Evolutionary conservation across 1,140 invertebrate genomes (phyloP).

Genomic region (Tetramorium simillimum): DNA sequence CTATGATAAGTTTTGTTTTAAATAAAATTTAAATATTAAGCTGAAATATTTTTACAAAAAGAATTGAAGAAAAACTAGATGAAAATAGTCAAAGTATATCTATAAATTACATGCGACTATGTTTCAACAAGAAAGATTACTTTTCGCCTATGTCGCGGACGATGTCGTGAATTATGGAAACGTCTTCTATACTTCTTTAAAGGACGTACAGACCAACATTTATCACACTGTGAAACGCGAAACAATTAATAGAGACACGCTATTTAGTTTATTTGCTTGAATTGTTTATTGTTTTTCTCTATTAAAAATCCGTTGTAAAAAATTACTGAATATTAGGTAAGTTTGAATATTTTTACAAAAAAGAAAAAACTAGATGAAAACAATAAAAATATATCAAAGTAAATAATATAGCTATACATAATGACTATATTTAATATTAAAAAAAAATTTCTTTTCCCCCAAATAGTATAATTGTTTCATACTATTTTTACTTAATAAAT

Average conservation of each 20-base stretch:
- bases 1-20: background rate
- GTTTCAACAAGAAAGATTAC: background rate
- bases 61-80: background rate
- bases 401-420: background rate
- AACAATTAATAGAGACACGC: background rate
- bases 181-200: background rate
- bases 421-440: background rate
- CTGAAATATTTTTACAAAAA: background rate
- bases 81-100: background rate
- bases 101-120: background rate
- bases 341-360: background rate
- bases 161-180: background rate
- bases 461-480: background rate
- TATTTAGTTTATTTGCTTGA: background rate
- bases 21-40: conserved; percentile 10
- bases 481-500: background rate
- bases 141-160: background rate
- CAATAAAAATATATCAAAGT: background rate
- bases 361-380: background rate
- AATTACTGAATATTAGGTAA: background rate
- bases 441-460: background rate
- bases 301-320: background rate
- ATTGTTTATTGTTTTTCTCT: background rate
- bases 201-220: background rate
- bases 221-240: background rate